phyloP scores from a whole-genome alignment of 2,797 vertebrate genomes.

The Chrosomus eos region DNA sequence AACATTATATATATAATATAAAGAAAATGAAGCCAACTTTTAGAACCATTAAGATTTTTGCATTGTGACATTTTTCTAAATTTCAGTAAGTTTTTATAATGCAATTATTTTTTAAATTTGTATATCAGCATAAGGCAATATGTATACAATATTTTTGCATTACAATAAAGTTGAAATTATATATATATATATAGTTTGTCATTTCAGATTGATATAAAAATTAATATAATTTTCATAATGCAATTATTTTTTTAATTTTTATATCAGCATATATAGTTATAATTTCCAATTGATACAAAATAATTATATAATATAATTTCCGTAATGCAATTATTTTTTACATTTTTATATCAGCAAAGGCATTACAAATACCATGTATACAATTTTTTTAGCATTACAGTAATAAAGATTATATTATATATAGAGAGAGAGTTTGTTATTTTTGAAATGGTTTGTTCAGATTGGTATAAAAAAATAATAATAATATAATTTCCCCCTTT shows the following conservation, averaged over 20 bases:
- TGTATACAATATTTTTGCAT: background rate
- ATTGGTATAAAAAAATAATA: background rate
- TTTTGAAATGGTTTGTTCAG: background rate
- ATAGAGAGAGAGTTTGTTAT: background rate
- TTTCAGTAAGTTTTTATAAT: background rate
- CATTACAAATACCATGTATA: background rate
- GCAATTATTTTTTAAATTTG: background rate
- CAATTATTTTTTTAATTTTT: background rate
- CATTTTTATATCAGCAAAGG: background rate
- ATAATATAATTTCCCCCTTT: background rate
- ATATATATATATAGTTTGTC: too few relatives aligned
- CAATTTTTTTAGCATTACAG: background rate
- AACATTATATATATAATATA: constrained; percentile 46
- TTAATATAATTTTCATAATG: background rate
- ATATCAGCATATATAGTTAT: too few relatives aligned
- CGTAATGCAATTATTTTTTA: background rate
- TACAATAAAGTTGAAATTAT: background rate
- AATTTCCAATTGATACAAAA: background rate
- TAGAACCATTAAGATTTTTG: constrained; percentile 7
- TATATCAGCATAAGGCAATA: background rate
- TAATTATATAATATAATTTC: background rate
- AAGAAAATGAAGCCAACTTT: constrained; percentile 21
- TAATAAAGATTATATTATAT: background rate
- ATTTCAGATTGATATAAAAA: background rate
- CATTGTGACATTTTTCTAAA: background rate